phyloP scores from a whole-genome alignment of 2,888 invertebrate genomes.

The Acanthosepion lycidas region DNA sequence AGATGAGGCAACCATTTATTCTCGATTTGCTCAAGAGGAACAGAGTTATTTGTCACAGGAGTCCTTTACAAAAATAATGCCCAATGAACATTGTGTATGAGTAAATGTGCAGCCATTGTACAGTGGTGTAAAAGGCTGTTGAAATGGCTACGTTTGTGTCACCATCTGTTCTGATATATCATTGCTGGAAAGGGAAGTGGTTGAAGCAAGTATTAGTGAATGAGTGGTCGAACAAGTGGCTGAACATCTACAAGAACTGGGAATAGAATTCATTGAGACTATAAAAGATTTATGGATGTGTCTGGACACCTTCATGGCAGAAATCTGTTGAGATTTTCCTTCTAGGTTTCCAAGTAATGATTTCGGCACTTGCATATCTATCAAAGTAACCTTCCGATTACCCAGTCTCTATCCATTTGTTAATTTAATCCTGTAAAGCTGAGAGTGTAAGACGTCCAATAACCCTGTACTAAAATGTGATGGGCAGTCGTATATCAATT shows the following conservation, averaged over 20 bases:
- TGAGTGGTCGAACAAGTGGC: neutral
- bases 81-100: neutral
- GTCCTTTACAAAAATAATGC: slow-evolving; percentile 6
- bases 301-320: slow-evolving; percentile 33
- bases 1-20: neutral
- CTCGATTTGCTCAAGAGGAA: neutral
- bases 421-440: neutral
- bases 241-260: slow-evolving; percentile 18
- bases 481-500: neutral
- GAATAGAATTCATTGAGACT: slow-evolving; percentile 21
- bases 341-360: neutral
- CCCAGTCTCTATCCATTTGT: neutral
- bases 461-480: neutral
- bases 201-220: neutral
- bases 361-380: neutral
- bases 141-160: neutral
- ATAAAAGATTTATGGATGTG: neutral
- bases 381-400: neutral
- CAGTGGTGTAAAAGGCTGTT: neutral
- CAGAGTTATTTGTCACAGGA: neutral
- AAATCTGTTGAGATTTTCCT: slow-evolving; percentile 4
- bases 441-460: neutral
- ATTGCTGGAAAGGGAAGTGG: neutral
- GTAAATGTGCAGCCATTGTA: neutral
- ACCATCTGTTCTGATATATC: neutral